Conservation (phyloP, 2,113 vertebrate species). For the Etia nguti region DNA sequence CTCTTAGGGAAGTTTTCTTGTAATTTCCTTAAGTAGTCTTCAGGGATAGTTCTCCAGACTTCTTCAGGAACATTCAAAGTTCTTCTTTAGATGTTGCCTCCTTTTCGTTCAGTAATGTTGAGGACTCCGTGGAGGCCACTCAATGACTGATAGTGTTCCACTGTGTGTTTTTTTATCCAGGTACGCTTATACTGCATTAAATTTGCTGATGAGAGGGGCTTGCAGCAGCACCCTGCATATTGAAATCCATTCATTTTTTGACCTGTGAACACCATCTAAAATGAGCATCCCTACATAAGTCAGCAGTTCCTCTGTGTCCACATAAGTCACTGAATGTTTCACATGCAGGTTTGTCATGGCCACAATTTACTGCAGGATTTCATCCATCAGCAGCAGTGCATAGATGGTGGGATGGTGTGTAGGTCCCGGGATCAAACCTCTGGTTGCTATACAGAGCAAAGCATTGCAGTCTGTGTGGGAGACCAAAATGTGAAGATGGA, state of each 20-base stretch:
- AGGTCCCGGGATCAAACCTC: neutral
- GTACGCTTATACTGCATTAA: neutral
- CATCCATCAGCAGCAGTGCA: neutral
- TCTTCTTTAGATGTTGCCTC: neutral
- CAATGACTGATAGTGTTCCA: neutral
- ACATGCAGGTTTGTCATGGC: neutral
- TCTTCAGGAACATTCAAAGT: neutral
- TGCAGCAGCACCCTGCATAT: neutral
- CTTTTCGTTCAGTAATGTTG: neutral
- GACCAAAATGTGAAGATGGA: too few species aligned
- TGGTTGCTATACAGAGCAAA: neutral
- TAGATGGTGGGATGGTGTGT: neutral
- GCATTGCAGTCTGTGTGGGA: neutral
- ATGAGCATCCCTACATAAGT: neutral
- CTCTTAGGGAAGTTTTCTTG: too few species aligned
- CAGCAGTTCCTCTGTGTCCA: neutral
- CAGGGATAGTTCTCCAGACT: neutral
- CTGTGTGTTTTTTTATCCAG: neutral
- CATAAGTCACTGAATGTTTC: neutral
- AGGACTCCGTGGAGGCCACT: neutral
- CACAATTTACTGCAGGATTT: neutral
- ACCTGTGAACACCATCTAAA: neutral
- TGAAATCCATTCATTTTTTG: neutral
- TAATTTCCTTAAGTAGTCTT: too few species aligned
- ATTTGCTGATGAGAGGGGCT: neutral